These are phyloP conservation scores for Pseudorectes ferrugineus DNA, from an alignment of 2,113 vertebrate species.

Conservation along the genomic window DNA sequence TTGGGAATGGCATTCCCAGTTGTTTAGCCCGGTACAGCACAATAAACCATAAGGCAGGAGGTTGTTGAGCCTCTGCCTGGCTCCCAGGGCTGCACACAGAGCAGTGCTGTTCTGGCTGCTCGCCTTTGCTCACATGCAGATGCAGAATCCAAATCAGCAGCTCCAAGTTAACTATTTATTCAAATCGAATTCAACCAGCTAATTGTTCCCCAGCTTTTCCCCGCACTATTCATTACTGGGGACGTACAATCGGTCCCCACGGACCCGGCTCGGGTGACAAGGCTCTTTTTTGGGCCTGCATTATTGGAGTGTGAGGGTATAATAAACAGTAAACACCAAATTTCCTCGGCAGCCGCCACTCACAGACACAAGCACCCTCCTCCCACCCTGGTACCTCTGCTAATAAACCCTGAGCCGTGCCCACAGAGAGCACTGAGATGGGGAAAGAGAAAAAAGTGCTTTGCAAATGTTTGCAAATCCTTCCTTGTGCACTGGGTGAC, in stretches of 20 bases:
- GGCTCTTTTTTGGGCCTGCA: background rate
- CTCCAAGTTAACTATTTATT: slow-evolving; percentile 32
- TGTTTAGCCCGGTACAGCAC: background rate
- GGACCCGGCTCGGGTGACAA: background rate
- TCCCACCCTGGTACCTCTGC: background rate
- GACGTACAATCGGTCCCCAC: slow-evolving; percentile 14
- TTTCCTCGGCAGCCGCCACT: background rate
- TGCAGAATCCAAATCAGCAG: slow-evolving; percentile 10
- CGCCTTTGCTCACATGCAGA: background rate
- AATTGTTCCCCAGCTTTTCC: slow-evolving; percentile 11
- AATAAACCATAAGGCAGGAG: background rate
- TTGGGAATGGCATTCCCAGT: background rate
- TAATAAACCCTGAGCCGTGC: background rate
- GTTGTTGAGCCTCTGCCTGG: background rate
- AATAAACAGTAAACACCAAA: background rate
- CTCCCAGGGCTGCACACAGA: background rate
- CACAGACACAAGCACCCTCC: background rate
- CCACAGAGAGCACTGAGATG: background rate
- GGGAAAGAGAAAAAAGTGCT: background rate
- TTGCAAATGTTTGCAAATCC: background rate
- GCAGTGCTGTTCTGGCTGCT: background rate
- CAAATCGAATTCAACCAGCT: slow-evolving; percentile 16
- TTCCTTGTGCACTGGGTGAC: rapidly evolving
- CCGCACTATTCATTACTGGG: background rate
- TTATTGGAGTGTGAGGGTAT: background rate